phyloP scores from a whole-genome alignment of 2,113 vertebrate species.

The Dipodomys spectabilis region DNA sequence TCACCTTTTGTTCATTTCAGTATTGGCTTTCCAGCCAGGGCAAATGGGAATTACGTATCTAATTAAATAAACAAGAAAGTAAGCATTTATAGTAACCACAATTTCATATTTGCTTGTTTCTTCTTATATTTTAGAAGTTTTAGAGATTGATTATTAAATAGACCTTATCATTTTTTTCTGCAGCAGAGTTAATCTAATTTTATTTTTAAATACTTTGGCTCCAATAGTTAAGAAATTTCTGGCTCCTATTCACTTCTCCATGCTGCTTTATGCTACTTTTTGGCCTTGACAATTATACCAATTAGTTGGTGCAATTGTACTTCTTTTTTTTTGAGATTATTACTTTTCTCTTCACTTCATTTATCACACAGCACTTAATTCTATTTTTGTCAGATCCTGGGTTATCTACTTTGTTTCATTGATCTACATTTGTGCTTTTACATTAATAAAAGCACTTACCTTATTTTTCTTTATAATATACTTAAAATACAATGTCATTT shows the following conservation, averaged over 20 bases:
- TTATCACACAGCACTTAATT: background rate
- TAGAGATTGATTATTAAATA: background rate
- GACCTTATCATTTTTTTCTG: background rate
- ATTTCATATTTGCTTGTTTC: background rate
- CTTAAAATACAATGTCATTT: background rate
- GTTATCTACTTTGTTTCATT: background rate
- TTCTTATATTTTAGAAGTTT: background rate
- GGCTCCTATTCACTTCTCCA: background rate
- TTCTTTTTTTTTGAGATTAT: background rate
- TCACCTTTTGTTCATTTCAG: background rate
- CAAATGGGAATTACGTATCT: background rate
- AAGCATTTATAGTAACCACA: background rate
- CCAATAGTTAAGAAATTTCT: background rate
- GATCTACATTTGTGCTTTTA: background rate
- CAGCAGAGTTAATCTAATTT: background rate
- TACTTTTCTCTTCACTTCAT: background rate
- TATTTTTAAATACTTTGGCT: background rate
- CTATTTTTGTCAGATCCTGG: background rate
- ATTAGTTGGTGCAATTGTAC: too few relatives aligned
- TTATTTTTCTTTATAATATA: slow-evolving; percentile 61
- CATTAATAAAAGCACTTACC: background rate
- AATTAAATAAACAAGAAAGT: background rate
- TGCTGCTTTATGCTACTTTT: background rate
- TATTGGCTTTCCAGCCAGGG: background rate
- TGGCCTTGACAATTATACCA: background rate